phyloP scores from a whole-genome alignment of 2,113 vertebrate species.

The Brevimyrus niger region DNA sequence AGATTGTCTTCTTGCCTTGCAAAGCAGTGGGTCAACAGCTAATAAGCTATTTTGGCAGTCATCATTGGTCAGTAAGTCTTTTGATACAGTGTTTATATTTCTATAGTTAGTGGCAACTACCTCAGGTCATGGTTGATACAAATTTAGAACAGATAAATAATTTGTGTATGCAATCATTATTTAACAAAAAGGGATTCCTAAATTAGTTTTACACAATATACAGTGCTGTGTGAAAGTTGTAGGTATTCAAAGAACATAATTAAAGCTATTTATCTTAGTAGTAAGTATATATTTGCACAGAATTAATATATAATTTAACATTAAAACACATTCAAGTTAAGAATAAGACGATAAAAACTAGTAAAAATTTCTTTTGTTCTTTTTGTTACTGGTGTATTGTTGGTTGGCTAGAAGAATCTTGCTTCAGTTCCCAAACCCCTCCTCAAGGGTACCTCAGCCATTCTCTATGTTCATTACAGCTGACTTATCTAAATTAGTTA shows the following conservation, averaged over 20 bases:
- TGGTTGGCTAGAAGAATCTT: not conserved
- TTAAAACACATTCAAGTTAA: not conserved
- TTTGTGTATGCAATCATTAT: not conserved
- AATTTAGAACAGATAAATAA: not conserved
- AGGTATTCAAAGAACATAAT: not conserved
- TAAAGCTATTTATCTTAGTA: not conserved
- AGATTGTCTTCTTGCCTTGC: not conserved
- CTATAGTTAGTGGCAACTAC: not conserved
- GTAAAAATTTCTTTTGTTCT: not conserved
- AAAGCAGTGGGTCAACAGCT: not conserved
- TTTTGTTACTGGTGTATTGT: not conserved
- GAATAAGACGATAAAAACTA: not conserved
- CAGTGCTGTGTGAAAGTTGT: not conserved
- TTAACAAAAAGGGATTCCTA: not conserved
- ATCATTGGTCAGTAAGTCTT: not conserved
- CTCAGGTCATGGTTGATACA: not conserved
- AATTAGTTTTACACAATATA: not conserved
- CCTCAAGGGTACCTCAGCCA: too few relatives aligned
- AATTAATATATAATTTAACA: not conserved
- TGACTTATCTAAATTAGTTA: not conserved
- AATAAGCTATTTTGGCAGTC: not conserved
- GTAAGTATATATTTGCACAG: not conserved
- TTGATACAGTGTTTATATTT: not conserved
- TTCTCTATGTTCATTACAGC: not conserved
- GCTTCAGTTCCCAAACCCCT: too few relatives aligned